Percentiles rank a stretch among this genome's conserved stretches.
These are phyloP conservation scores for Drosophila seguyi DNA, from an alignment of 1,140 invertebrate species.

Conservation along the genomic window DNA sequence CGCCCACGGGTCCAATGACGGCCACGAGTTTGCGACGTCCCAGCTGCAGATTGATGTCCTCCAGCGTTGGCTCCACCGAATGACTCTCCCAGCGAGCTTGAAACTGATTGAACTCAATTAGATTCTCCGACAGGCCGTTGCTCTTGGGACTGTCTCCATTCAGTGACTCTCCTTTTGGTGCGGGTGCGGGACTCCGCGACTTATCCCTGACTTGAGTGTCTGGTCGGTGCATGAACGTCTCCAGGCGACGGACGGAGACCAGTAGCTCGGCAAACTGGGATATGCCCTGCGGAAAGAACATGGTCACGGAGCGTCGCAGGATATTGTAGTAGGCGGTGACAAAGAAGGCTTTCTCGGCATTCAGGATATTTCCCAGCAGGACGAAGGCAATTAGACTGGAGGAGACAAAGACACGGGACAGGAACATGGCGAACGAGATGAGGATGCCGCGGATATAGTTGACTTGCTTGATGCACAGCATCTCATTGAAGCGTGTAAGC, in stretches of 20 bases:
- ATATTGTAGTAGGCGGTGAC: conserved; percentile 91
- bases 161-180: conserved; percentile 9
- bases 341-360: conserved; percentile 90
- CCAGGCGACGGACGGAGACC: conserved; percentile 89
- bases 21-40: conserved; percentile 87
- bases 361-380: conserved; percentile 86
- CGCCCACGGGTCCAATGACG: conserved; percentile 88
- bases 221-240: conserved; percentile 89
- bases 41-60: conserved; percentile 65
- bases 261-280: conserved; percentile 88
- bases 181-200: conserved; percentile 17
- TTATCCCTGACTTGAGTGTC: conserved; percentile 86
- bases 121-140: conserved; percentile 37
- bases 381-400: conserved; percentile 91
- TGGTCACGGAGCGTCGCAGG: conserved; percentile 89
- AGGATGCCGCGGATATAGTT: conserved; percentile 90
- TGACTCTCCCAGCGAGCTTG: conserved; percentile 68
- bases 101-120: conserved; percentile 63
- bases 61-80: conserved; percentile 50
- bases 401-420: conserved; percentile 91
- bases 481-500: conserved; percentile 86
- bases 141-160: conserved; percentile 48
- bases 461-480: conserved; percentile 87
- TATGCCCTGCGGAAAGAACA: conserved; percentile 88
- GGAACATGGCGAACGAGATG: conserved; percentile 90